phyloP scores from a whole-genome alignment of 1,140 invertebrate genomes.

The Teleopsis dalmanni region DNA sequence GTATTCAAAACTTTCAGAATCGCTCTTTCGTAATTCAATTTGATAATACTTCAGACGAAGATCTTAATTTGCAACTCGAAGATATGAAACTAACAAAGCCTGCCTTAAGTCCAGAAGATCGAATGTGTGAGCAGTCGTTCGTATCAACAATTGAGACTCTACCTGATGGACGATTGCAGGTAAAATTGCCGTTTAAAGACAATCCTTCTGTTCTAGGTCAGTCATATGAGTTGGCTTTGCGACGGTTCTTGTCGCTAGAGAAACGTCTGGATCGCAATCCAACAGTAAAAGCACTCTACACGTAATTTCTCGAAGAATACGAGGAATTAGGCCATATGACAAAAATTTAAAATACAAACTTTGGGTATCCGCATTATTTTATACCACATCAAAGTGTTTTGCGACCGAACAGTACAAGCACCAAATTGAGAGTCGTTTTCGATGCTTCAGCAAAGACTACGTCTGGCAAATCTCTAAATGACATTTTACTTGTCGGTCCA shows the following conservation, averaged over 20 bases:
- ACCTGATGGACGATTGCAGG: too few relatives aligned
- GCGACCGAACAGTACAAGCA: conserved; percentile 38
- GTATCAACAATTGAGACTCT: too few relatives aligned
- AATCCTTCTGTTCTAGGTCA: not conserved
- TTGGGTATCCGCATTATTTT: too few relatives aligned
- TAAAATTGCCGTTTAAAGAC: conserved; percentile 3
- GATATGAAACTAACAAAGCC: too few relatives aligned
- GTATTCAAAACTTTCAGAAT: too few relatives aligned
- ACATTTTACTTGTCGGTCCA: not conserved
- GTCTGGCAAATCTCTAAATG: not conserved
- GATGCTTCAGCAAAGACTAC: not conserved
- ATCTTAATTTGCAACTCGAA: too few relatives aligned
- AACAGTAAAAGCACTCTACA: conserved; percentile 13
- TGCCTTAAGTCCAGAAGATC: too few relatives aligned
- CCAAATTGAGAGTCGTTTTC: conserved; percentile 11
- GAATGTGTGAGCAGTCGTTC: too few relatives aligned
- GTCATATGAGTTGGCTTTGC: not conserved
- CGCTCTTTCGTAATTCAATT: too few relatives aligned
- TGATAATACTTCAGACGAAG: too few relatives aligned
- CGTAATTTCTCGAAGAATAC: conserved; percentile 30
- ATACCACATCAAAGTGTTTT: conserved; percentile 44
- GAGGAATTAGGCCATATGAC: conserved; percentile 27
- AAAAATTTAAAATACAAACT: conserved; percentile 14
- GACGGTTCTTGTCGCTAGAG: not conserved
- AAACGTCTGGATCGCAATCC: not conserved